A percentile compares a stretch with the other conserved stretches of the same genome.
Evolutionary conservation across 2,113 vertebrate genomes (phyloP).

Genomic region (Gymnorhina tibicen): DNA sequence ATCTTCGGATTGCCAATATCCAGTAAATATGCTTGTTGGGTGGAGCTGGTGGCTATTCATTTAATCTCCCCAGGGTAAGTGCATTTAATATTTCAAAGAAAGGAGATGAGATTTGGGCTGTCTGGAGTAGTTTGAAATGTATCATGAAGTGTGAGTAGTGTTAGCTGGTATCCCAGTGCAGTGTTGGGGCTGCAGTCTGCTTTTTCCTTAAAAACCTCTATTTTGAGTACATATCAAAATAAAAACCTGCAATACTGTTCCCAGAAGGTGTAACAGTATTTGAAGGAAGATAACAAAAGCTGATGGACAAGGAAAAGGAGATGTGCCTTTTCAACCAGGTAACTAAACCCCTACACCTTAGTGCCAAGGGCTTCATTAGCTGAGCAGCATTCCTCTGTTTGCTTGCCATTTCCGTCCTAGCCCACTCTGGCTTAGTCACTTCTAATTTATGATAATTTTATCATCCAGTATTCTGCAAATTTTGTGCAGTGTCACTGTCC

Average conservation of each 20-base stretch:
- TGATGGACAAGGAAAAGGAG: not conserved
- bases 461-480: not conserved
- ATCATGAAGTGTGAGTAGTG: not conserved
- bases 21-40: slow-evolving; percentile 88
- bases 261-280: not conserved
- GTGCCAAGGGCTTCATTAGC: not conserved
- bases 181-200: not conserved
- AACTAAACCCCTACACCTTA: not conserved
- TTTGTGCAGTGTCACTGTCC: not conserved
- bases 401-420: not conserved
- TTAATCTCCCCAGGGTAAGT: slow-evolving; percentile 85
- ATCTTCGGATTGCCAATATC: slow-evolving; percentile 82
- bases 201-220: not conserved
- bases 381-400: not conserved
- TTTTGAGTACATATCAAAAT: not conserved
- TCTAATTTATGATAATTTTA: not conserved
- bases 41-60: slow-evolving; percentile 89
- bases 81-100: not conserved
- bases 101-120: not conserved
- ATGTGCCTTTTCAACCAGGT: accelerated
- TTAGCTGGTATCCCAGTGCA: not conserved
- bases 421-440: not conserved
- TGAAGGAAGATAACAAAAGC: not conserved
- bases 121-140: not conserved
- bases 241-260: not conserved